Evolutionary conservation across 2,888 invertebrate genomes (phyloP), one percentile per base, ranked within the genome.

Genomic region (Aradus depressus): DNA sequence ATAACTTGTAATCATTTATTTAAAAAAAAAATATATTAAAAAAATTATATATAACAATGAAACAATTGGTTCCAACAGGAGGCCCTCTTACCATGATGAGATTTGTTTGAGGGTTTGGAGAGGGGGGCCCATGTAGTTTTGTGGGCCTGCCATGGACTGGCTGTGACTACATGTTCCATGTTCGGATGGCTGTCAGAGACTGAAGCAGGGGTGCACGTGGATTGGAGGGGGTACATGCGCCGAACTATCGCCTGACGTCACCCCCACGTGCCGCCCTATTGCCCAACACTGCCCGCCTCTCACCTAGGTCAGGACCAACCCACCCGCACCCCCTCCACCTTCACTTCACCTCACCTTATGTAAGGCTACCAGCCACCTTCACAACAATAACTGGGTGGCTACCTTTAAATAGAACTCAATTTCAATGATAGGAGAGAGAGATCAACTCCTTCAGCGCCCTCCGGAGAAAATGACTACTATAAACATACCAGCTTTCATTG

Each of bases 301-400:
- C 34, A 10, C 37, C 50, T 55, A 57, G 55, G 57, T 57, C 54
- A 57, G 39, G 55, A 43, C 42, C 41, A 59, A 58, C 58, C 59
- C 59, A 59, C 61, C 60, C 56, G 37, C 38, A 43, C 53, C 50
- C 34, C 10, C 44, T 25, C 51, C 38, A 39, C 38, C 43, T 45
- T 44, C 54, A 51, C 51, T 54, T 53, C 55, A 49, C 42, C 54
- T 44, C 52, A 54, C 56, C 53, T 56, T 14, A 45, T 37, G 35
- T 41, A n/a, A n/a, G n/a, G n/a, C n/a, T n/a, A n/a, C n/a, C n/a
- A n/a, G n/a, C n/a, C n/a, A n/a, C n/a, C n/a, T n/a, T n/a, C n/a
- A n/a, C n/a, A n/a, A n/a, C n/a, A n/a, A n/a, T n/a, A n/a, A n/a
- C n/a, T n/a, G n/a, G n/a, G n/a, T n/a, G n/a, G n/a, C n/a, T n/a